Evolutionary conservation across 2,113 vertebrate species (phyloP), one percentile per base, ranked within the genome.

Genomic region (Vulpes ferrilata): DNA sequence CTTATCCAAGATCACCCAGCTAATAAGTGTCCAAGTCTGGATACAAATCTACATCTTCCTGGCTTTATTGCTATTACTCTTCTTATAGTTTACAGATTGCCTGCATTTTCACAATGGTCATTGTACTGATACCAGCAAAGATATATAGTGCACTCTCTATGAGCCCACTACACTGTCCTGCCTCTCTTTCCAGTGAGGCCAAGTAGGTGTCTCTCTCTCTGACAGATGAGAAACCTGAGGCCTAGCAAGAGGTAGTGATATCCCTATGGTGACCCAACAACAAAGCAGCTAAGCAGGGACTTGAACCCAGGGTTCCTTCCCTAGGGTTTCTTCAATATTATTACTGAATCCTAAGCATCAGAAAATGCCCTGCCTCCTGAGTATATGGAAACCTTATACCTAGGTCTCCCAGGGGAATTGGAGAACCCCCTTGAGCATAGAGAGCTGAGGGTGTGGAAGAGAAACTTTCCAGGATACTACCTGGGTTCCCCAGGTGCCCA

Each of bases 181-280:
- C 55, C 74, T 83, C 74, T 88, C 87, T 87, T 71, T 22, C 38
- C 81, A 43, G 43, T 23, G 89, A 93, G 55, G 48, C 78, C 64
- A 69, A 25, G 30, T 20, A 60, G 6, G 23, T 48, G 7, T 22
- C 82, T 91, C 78, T 82, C 92, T 67, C 78, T 64, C 43, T 81
- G 60, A 79, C 67, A 95, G 65, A 88, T 53, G 88, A 73, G 69
- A 92, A 89, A 79, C 55, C 23, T 73, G 65, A 93, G 84, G 64
- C 35, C 62, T 60, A 60, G 6, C 38, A 76, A 83, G 53, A 93
- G 25, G 23, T 15, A 78, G 2, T 16, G 62, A 74, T 20, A 9
- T 62, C 13, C 25, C 38, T 60, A 32, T 4, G 1, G 43, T 48
- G 15, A 51, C 73, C 43, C 53, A 84, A 43, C 62, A 96, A n/a